These are phyloP conservation scores for Nibea coibor DNA, from an alignment of 2,113 vertebrate species.

Conservation along the genomic window DNA sequence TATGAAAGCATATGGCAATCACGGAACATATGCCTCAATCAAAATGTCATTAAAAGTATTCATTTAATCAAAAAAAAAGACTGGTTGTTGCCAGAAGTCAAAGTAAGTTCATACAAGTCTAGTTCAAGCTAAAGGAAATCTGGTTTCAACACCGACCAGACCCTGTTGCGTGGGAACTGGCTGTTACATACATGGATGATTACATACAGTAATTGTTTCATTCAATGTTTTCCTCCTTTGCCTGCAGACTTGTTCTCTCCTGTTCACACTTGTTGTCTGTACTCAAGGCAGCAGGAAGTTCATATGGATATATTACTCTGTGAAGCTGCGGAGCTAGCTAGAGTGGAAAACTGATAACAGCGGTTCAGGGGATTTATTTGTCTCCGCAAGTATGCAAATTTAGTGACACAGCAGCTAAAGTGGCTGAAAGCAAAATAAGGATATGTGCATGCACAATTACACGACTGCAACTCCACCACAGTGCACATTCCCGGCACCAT, in stretches of 20 bases:
- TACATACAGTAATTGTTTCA: not conserved
- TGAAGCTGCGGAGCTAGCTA: not conserved
- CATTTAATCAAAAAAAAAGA: not conserved
- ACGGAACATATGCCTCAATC: not conserved
- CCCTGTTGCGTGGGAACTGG: not conserved
- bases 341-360: too few relatives aligned
- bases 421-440: too few relatives aligned
- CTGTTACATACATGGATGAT: not conserved
- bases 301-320: not conserved
- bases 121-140: not conserved
- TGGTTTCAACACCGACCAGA: not conserved
- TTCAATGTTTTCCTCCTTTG: not conserved
- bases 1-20: not conserved
- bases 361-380: not conserved
- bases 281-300: not conserved
- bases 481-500: not conserved
- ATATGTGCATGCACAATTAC: not conserved
- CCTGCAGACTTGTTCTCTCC: not conserved
- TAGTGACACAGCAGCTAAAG: not conserved
- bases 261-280: not conserved
- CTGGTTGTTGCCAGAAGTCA: not conserved
- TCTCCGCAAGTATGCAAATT: not conserved
- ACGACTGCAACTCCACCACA: too few relatives aligned
- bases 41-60: not conserved
- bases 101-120: not conserved